These are phyloP conservation scores for Rutilus rutilus DNA, from an alignment of 2,113 vertebrate genomes.

Conservation along the genomic window DNA sequence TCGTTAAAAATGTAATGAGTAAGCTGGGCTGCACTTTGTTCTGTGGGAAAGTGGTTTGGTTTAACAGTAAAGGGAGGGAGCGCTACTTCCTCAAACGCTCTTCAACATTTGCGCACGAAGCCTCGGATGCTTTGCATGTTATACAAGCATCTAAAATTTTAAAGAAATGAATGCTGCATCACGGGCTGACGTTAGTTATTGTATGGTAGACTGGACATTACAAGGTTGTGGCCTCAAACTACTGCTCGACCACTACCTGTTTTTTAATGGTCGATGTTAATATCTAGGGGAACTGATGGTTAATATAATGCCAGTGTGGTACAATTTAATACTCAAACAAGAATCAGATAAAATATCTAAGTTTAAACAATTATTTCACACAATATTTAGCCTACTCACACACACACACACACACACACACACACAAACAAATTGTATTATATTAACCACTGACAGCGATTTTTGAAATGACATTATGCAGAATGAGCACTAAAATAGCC, in stretches of 20 bases:
- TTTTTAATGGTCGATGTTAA: background rate
- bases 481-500: background rate
- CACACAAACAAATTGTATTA: background rate
- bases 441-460: background rate
- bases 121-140: conserved; percentile 6
- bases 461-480: background rate
- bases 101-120: background rate
- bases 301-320: background rate
- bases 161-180: background rate
- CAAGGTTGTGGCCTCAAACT: background rate
- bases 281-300: background rate
- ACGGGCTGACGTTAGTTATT: background rate
- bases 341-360: background rate
- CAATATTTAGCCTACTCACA: background rate
- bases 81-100: conserved; percentile 7
- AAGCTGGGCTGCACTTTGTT: conserved; percentile 36
- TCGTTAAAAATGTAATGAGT: conserved; percentile 11
- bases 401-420: background rate
- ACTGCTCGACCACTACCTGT: background rate
- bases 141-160: background rate
- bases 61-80: background rate
- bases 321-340: background rate
- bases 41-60: background rate
- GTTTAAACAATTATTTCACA: background rate
- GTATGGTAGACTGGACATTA: background rate